Evolutionary conservation across 2,888 invertebrate species (phyloP).

Genomic region (Acleris laterana): DNA sequence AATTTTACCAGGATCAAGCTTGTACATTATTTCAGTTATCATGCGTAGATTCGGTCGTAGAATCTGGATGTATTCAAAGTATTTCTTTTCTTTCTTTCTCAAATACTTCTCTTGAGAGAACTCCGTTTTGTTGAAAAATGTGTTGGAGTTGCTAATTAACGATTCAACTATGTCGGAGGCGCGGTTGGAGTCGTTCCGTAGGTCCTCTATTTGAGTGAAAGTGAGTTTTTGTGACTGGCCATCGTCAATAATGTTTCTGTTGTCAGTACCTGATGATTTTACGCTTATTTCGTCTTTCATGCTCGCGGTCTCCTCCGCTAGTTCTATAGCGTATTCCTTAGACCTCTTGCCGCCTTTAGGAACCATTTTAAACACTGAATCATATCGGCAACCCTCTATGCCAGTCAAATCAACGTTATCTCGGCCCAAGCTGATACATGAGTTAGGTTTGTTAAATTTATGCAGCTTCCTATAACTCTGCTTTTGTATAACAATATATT

Average conservation of each 20-base stretch:
- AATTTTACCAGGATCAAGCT: slow-evolving; percentile 90
- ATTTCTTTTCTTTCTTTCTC: slow-evolving; percentile 97
- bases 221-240: slow-evolving; percentile 92
- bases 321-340: slow-evolving; percentile 82
- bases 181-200: slow-evolving; percentile 90
- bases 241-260: slow-evolving; percentile 92
- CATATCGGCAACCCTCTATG: slow-evolving; percentile 88
- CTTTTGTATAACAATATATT: slow-evolving; percentile 90
- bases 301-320: slow-evolving; percentile 73
- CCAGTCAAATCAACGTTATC: slow-evolving; percentile 88
- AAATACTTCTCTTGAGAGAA: slow-evolving; percentile 97
- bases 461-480: slow-evolving; percentile 91
- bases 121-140: slow-evolving; percentile 95
- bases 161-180: slow-evolving; percentile 94
- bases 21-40: slow-evolving; percentile 93
- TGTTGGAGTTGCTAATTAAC: slow-evolving; percentile 95
- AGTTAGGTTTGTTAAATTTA: slow-evolving; percentile 87
- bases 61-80: slow-evolving; percentile 92
- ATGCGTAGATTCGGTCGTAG: slow-evolving; percentile 91
- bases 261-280: slow-evolving; percentile 90
- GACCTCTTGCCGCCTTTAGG: slow-evolving; percentile 83
- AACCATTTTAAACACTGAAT: slow-evolving; percentile 90
- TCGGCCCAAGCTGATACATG: slow-evolving; percentile 87
- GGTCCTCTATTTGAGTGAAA: slow-evolving; percentile 91
- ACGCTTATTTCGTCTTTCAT: slow-evolving; percentile 86